Evolutionary conservation across 2,113 vertebrate species (phyloP).

Genomic region (Bothrops jararaca): DNA sequence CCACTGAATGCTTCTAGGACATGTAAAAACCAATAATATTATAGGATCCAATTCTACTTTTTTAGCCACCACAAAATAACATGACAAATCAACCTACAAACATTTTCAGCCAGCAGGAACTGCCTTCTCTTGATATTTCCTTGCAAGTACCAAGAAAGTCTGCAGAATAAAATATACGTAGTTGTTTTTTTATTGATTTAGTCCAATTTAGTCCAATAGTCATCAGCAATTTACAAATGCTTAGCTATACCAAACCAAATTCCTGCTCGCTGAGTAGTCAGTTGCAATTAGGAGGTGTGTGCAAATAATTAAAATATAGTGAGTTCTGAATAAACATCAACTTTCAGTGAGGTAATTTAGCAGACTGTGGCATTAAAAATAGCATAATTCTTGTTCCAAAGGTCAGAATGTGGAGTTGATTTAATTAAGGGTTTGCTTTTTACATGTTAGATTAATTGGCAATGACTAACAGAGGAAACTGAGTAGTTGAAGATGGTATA

Average conservation of each 20-base stretch:
- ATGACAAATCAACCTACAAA: neutral
- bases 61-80: neutral
- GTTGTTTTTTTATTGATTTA: neutral
- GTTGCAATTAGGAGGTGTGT: conserved; percentile 26
- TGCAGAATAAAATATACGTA: neutral
- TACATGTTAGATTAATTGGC: conserved; percentile 13
- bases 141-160: neutral
- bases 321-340: conserved; percentile 37
- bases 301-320: conserved; percentile 48
- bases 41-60: neutral
- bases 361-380: conserved; percentile 35
- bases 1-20: neutral
- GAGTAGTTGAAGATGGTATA: fast-evolving
- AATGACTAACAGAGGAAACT: fast-evolving
- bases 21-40: neutral
- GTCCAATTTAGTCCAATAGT: neutral
- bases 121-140: neutral
- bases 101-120: neutral
- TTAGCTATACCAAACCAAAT: conserved; percentile 24
- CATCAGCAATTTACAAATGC: conserved; percentile 30
- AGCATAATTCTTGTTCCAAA: conserved; percentile 21
- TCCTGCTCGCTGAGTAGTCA: conserved; percentile 14
- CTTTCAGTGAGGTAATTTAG: conserved; percentile 30
- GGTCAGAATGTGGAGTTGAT: fast-evolving
- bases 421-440: conserved; percentile 30